phyloP scores from a whole-genome alignment of 2,113 vertebrate species.

The Reinhardtius hippoglossoides region DNA sequence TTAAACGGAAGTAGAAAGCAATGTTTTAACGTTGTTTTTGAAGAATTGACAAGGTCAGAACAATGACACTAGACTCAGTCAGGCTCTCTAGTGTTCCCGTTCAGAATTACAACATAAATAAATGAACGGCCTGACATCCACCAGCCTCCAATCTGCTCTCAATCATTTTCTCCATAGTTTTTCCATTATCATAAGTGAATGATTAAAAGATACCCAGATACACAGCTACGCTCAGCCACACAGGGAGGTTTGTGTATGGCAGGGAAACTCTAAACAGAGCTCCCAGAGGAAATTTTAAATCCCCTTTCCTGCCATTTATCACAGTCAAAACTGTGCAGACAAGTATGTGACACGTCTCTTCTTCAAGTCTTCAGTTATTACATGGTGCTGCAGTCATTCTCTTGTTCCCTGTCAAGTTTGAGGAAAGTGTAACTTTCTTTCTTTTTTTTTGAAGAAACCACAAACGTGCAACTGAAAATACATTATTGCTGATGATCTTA shows the following conservation, averaged over 20 bases:
- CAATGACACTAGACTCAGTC: background rate
- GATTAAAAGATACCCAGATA: conserved; percentile 57
- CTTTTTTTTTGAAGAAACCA: background rate
- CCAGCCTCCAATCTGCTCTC: conserved; percentile 55
- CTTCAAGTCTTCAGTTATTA: conserved; percentile 21
- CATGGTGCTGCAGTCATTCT: conserved; percentile 3
- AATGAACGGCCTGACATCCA: conserved; percentile 33
- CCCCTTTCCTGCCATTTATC: conserved; percentile 55
- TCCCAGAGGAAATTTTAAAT: conserved; percentile 33
- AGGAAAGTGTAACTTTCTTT: conserved; percentile 12
- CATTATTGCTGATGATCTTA: conserved; percentile 60
- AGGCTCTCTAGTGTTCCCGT: conserved; percentile 13
- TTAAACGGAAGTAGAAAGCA: background rate
- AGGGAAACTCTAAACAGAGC: conserved; percentile 44
- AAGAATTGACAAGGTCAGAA: background rate
- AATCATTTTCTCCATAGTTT: conserved; percentile 51
- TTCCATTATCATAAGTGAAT: conserved; percentile 57
- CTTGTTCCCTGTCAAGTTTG: conserved; percentile 25
- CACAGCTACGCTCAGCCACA: conserved; percentile 39
- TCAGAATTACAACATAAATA: conserved; percentile 26
- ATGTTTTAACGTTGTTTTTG: background rate
- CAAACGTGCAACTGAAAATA: conserved; percentile 13
- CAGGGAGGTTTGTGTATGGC: conserved; percentile 31
- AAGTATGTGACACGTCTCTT: conserved; percentile 21
- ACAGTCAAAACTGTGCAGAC: conserved; percentile 36